phyloP scores from a whole-genome alignment of 2,888 invertebrate species.

The Oscheius sp. region DNA sequence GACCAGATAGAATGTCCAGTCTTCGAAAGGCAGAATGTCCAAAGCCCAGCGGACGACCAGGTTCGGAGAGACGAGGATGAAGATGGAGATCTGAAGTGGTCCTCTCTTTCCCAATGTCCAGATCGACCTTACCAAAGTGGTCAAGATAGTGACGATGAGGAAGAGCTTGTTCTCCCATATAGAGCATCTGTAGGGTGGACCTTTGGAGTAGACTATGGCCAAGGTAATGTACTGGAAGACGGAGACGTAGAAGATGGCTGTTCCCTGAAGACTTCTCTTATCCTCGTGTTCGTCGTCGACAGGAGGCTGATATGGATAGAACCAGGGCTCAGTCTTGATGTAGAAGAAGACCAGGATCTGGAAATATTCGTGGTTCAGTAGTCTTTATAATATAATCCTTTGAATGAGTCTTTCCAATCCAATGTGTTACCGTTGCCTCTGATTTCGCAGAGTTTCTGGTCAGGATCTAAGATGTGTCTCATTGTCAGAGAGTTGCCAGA shows the following conservation, averaged over 20 bases:
- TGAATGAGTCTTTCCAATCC: too few relatives aligned
- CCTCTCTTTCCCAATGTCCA: neutral
- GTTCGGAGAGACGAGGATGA: slow-evolving; percentile 54
- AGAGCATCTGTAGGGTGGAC: slow-evolving; percentile 48
- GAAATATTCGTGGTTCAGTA: slow-evolving; percentile 22
- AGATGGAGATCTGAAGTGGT: slow-evolving; percentile 22
- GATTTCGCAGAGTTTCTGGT: too few relatives aligned
- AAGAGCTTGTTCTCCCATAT: slow-evolving; percentile 46
- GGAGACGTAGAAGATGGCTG: slow-evolving; percentile 83
- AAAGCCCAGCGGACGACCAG: slow-evolving; percentile 50
- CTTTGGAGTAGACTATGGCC: slow-evolving; percentile 84
- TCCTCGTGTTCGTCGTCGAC: slow-evolving; percentile 76
- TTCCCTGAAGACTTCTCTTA: slow-evolving; percentile 83
- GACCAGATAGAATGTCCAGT: slow-evolving; percentile 60
- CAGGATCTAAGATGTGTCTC: too few relatives aligned
- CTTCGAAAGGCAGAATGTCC: slow-evolving; percentile 62
- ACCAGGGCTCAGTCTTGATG: slow-evolving; percentile 69
- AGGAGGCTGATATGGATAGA: slow-evolving; percentile 74
- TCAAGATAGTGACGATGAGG: slow-evolving; percentile 47
- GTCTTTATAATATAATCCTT: too few relatives aligned
- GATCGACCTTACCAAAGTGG: slow-evolving; percentile 49
- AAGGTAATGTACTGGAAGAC: slow-evolving; percentile 82
- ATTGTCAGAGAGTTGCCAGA: too few relatives aligned
- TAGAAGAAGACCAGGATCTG: slow-evolving; percentile 66
- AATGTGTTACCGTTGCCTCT: too few relatives aligned